These are phyloP conservation scores for Verasper variegatus DNA, from an alignment of 2,113 vertebrate species.

Conservation along the genomic window DNA sequence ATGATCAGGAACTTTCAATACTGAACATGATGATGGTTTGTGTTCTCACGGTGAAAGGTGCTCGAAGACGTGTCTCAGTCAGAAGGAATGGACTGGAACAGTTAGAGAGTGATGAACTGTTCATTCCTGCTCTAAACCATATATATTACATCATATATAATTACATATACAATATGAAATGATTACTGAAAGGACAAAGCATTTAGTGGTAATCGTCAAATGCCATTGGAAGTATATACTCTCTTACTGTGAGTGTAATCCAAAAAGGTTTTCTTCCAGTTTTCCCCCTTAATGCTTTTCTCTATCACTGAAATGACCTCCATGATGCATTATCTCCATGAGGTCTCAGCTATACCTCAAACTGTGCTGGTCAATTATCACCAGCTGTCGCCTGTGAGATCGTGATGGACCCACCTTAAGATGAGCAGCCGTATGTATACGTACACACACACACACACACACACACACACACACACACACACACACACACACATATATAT, in stretches of 20 bases:
- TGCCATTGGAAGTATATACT: not conserved
- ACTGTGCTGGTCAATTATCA: constrained; percentile 29
- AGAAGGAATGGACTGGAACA: not conserved
- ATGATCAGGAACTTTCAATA: too few relatives aligned
- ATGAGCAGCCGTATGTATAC: not conserved
- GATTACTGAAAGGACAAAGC: not conserved
- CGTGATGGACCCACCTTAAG: not conserved
- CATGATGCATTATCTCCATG: not conserved
- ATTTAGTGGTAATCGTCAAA: not conserved
- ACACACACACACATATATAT: too few relatives aligned
- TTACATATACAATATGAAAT: not conserved
- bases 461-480: too few relatives aligned
- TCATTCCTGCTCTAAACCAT: not conserved
- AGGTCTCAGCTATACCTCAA: constrained; percentile 13
- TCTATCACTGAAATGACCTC: constrained; percentile 10
- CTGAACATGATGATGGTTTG: too few relatives aligned
- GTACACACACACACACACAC: too few relatives aligned
- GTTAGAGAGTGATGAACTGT: too few relatives aligned
- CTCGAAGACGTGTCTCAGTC: too few relatives aligned
- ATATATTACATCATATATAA: not conserved
- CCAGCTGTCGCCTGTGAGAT: constrained; percentile 12
- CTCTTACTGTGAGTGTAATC: not conserved
- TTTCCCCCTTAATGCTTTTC: constrained; percentile 4
- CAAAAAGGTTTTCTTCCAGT: not conserved
- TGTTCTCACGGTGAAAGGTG: too few relatives aligned